Percentiles rank a stretch among this genome's conserved stretches.
These are phyloP conservation scores for Gambusia yucatana DNA, from an alignment of 2,797 vertebrate genomes.

Conservation along the genomic window DNA sequence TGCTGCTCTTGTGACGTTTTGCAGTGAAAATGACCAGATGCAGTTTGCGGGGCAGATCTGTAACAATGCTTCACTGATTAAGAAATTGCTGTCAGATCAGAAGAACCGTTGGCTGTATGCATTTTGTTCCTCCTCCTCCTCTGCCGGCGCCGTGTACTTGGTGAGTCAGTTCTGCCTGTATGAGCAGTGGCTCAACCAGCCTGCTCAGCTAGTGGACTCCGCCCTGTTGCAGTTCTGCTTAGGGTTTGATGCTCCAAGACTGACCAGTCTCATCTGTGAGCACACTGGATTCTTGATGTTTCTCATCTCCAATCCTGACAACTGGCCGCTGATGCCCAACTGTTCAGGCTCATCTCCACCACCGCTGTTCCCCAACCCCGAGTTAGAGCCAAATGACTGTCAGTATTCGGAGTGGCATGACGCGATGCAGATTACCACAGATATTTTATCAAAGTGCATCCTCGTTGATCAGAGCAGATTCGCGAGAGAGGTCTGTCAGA, in stretches of 20 bases:
- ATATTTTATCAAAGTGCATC: slow-evolving; percentile 72
- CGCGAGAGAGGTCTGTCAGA: slow-evolving; percentile 67
- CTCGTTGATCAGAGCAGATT: slow-evolving; percentile 72
- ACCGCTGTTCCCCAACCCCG: not conserved
- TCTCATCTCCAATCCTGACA: slow-evolving; percentile 70
- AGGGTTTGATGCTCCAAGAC: slow-evolving; percentile 62
- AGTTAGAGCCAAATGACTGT: slow-evolving; percentile 57
- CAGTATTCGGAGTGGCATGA: slow-evolving; percentile 78
- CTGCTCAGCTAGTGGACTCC: slow-evolving; percentile 28
- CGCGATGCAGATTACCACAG: slow-evolving; percentile 37
- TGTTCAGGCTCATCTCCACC: slow-evolving; percentile 54
- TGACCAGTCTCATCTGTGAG: slow-evolving; percentile 72
- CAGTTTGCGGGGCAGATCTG: slow-evolving; percentile 78
- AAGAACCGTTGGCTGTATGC: slow-evolving; percentile 79
- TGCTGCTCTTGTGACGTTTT: slow-evolving; percentile 72
- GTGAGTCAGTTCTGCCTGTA: slow-evolving; percentile 76
- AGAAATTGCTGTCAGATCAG: slow-evolving; percentile 62
- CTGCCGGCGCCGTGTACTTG: slow-evolving; percentile 54
- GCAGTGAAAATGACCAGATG: slow-evolving; percentile 74
- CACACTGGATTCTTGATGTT: slow-evolving; percentile 71
- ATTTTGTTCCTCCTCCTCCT: slow-evolving; percentile 77
- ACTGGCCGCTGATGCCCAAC: slow-evolving; percentile 70
- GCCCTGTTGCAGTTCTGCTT: slow-evolving; percentile 77
- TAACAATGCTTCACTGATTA: slow-evolving; percentile 58
- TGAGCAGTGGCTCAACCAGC: slow-evolving; percentile 66